Conservation (phyloP, 2,888 invertebrate species). For the Sialis fuliginosa region DNA sequence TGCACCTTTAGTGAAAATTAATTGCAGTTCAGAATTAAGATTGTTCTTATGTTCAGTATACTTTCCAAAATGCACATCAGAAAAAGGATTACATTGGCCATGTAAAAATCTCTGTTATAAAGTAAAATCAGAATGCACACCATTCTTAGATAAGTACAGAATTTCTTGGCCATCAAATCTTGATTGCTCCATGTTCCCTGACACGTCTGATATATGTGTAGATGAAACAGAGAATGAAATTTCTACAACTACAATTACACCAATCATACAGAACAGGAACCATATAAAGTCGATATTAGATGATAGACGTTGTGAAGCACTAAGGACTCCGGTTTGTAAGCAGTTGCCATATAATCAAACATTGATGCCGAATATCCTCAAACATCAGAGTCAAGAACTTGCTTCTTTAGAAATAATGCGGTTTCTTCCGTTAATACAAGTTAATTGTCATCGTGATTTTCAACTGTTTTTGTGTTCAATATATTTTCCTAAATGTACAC, state of each 20-base stretch:
- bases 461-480: constrained; percentile 92
- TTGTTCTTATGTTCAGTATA: constrained; percentile 92
- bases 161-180: constrained; percentile 81
- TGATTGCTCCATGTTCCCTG: constrained; percentile 74
- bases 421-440: constrained; percentile 85
- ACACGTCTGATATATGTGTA: constrained; percentile 29
- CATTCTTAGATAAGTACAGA: constrained; percentile 68
- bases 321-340: constrained; percentile 81
- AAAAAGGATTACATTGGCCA: constrained; percentile 76
- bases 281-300: no score
- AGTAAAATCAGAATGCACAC: constrained; percentile 70
- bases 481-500: constrained; percentile 91
- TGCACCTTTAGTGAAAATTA: constrained; percentile 82
- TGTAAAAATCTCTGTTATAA: constrained; percentile 80
- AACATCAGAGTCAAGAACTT: constrained; percentile 85
- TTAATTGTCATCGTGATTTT: constrained; percentile 83
- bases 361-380: constrained; percentile 87
- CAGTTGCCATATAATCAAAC: constrained; percentile 90
- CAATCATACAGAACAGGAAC: no score
- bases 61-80: constrained; percentile 87
- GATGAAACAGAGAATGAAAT: not conserved
- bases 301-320: constrained; percentile 71
- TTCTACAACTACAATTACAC: not conserved
- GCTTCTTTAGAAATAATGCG: constrained; percentile 85
- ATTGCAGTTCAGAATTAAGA: constrained; percentile 85